Percentiles rank a stretch among this genome's conserved stretches.
Conservation (phyloP, 1,140 invertebrate genomes). For the Cepaea nemoralis region DNA sequence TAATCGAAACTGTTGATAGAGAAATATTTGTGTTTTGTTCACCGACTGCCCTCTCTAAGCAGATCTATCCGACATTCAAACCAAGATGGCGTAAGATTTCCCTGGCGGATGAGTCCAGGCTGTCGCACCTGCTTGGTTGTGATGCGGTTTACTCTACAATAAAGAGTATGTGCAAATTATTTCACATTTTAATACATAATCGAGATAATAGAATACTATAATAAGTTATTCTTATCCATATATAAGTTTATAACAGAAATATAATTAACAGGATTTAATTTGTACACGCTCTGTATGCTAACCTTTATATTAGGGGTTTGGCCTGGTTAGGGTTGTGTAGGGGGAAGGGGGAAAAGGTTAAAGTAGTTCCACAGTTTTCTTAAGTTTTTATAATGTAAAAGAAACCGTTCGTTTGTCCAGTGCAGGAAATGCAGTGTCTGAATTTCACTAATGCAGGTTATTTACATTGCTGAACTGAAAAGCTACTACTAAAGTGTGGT, state of each 20-base stretch:
- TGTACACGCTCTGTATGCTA: no score
- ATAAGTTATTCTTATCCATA: no score
- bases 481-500: not conserved
- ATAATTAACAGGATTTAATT: no score
- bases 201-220: no score
- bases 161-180: no score
- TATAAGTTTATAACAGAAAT: no score
- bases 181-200: no score
- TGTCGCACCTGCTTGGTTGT: constrained; percentile 37
- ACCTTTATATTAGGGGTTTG: no score
- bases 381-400: not conserved
- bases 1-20: constrained; percentile 25
- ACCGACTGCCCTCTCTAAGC: not conserved
- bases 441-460: not conserved
- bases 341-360: not conserved
- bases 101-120: constrained; percentile 10
- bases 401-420: not conserved
- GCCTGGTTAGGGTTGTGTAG: no score
- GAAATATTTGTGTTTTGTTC: not conserved
- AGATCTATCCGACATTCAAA: constrained; percentile 40
- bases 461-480: not conserved
- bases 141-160: constrained; percentile 12
- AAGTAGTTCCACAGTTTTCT: not conserved
- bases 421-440: not conserved
- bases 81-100: constrained; percentile 40